Evolutionary conservation across 2,888 invertebrate species (phyloP).

Genomic region (Pachymerium ferrugineum): DNA sequence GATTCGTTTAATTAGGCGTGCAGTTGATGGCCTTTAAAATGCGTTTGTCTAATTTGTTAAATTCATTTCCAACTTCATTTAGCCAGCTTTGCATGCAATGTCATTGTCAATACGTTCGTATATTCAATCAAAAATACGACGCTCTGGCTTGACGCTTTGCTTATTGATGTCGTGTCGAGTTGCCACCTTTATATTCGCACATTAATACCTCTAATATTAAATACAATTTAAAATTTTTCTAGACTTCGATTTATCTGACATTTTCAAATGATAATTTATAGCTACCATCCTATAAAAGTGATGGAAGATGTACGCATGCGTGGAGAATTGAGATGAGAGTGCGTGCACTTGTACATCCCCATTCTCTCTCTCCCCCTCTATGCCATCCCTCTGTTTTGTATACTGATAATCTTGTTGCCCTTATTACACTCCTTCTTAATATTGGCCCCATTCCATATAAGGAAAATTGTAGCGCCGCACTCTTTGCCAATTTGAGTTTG

Average conservation of each 20-base stretch:
- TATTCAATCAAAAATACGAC: neutral
- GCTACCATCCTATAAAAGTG: too few relatives aligned
- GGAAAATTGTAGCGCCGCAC: neutral
- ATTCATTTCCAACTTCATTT: slow-evolving; percentile 27
- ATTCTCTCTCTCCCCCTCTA: neutral
- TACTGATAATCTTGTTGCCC: too few relatives aligned
- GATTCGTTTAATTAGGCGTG: slow-evolving; percentile 24
- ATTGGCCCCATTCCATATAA: neutral
- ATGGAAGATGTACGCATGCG: too few relatives aligned
- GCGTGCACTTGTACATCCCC: too few relatives aligned
- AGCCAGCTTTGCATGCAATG: slow-evolving; percentile 21
- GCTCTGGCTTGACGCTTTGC: neutral
- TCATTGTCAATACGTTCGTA: slow-evolving; percentile 5
- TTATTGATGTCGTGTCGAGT: too few relatives aligned
- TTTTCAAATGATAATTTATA: too few relatives aligned
- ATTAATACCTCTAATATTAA: too few relatives aligned
- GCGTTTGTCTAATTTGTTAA: slow-evolving; percentile 27
- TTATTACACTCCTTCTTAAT: neutral
- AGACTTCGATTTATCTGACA: too few relatives aligned
- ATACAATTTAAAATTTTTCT: too few relatives aligned
- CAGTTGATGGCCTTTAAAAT: slow-evolving; percentile 22
- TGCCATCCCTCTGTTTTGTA: neutral
- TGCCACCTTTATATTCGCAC: too few relatives aligned
- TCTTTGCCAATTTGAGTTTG: slow-evolving; percentile 12
- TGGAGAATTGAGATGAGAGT: too few relatives aligned